phyloP scores from a whole-genome alignment of 2,797 vertebrate genomes.

The Poliocrania exsul region DNA sequence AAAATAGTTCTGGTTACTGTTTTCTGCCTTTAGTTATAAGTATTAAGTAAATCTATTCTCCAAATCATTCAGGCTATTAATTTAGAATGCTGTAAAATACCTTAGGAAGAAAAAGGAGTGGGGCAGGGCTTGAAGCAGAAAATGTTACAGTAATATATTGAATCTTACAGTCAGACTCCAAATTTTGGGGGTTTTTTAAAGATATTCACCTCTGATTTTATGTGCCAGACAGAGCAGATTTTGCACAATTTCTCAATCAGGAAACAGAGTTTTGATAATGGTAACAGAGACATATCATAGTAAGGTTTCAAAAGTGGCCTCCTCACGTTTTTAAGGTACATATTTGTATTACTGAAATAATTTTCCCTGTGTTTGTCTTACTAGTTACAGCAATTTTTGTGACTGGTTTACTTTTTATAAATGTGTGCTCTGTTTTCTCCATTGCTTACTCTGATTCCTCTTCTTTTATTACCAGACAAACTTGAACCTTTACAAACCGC shows the following conservation, averaged over 20 bases:
- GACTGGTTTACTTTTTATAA: not conserved
- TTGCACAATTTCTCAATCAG: not conserved
- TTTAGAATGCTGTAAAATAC: not conserved
- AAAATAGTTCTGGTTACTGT: not conserved
- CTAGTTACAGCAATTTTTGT: not conserved
- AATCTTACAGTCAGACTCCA: not conserved
- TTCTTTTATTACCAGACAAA: constrained; percentile 23
- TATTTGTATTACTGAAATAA: not conserved
- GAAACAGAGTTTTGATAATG: not conserved
- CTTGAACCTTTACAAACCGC: constrained; percentile 37
- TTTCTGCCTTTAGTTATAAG: not conserved
- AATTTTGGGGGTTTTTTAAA: not conserved
- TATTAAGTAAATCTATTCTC: not conserved
- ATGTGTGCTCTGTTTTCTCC: not conserved
- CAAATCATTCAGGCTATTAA: not conserved
- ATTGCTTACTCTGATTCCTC: not conserved
- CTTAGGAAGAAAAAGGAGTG: not conserved
- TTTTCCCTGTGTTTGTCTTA: not conserved
- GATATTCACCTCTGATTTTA: not conserved
- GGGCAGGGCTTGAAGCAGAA: not conserved
- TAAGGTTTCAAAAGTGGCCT: not conserved
- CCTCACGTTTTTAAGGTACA: not conserved
- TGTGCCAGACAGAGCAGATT: not conserved
- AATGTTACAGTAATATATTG: not conserved
- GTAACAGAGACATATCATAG: not conserved